Base-by-base conservation (phyloP, 2,797 vertebrate genomes). In the Acanthornis magna region DNA sequence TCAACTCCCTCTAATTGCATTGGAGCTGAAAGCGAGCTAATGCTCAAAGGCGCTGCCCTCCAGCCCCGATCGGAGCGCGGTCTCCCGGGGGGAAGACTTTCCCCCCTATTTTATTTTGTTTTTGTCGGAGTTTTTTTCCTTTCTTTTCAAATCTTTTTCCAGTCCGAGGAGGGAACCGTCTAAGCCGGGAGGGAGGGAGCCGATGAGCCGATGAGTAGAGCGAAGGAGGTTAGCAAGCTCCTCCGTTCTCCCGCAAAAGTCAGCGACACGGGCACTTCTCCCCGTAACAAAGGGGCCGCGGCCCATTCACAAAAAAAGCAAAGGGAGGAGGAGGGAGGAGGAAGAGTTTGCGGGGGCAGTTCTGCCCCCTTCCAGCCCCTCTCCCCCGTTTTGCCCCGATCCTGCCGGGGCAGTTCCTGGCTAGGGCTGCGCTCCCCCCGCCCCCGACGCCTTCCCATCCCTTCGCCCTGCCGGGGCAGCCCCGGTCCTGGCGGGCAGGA, bases 1-100 rank as follows among this genome's bases (percentile, higher is more conserved):
- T 97, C 97, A 98, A 97, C 97, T 98, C 96, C 91, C 97, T 97
- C 97, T 98, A 98, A 98, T 98, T 98, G 97, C 98, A 97, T 97
- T 75, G 97, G 97, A 97, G 97, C 98, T 98, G 98, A 98, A 98
- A 99, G 98, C 97, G 98, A 98, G 98, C 98, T 98, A 98, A 99
- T 98, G 98, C 98, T 98, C 98, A 98, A 98, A 98, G 98, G 96
- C 97, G 97, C 97, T 97, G 97, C 97, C 97, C 97, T 97, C 97
- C 98, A 92, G 95, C 97, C 96, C 96, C 97, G 94, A 73, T 96
- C 94, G 92, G 97, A 98, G 57, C 32, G 42, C 85, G 48, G 71
- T 89, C 71, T 89, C 71, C 71, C 11, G 48, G 48, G 70, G 55
- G 13, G 8, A 68, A 61, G 34, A 11, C 19, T 51, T 55, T 16